Evolutionary conservation across 2,113 vertebrate species (phyloP).

Genomic region (Rhinoderma darwinii): DNA sequence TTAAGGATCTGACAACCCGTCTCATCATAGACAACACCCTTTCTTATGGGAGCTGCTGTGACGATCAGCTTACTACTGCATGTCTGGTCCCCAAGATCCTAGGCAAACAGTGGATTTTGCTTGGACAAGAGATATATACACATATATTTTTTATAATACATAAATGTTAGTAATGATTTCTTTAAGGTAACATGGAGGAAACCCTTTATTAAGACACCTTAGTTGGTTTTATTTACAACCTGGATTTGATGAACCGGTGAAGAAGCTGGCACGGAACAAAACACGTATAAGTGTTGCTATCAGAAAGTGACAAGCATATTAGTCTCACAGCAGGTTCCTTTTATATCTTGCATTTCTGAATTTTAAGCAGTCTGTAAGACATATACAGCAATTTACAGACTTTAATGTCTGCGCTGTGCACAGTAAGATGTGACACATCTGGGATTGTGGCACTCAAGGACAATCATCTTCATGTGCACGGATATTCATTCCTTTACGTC

Average conservation of each 20-base stretch:
- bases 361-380: conserved; percentile 45
- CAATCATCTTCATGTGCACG: neutral
- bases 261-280: conserved; percentile 1
- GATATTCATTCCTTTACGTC: neutral
- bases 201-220: neutral
- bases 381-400: conserved; percentile 40
- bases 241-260: conserved; percentile 36
- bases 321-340: conserved; percentile 40
- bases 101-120: too few species aligned
- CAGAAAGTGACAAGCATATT: conserved; percentile 38
- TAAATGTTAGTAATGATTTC: too few species aligned
- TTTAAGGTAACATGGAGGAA: neutral
- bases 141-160: too few species aligned
- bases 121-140: too few species aligned
- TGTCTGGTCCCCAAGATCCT: too few species aligned
- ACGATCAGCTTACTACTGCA: too few species aligned
- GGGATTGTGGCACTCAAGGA: neutral
- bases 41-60: too few species aligned
- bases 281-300: neutral
- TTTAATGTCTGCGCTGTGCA: conserved; percentile 29
- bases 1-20: too few species aligned
- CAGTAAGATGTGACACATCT: conserved; percentile 27
- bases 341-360: conserved; percentile 24
- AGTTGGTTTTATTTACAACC: conserved; percentile 15
- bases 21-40: too few species aligned